Evolutionary conservation across 2,888 invertebrate species (phyloP), one percentile per base, ranked within the genome.

Genomic region (Microdon myrmicae): DNA sequence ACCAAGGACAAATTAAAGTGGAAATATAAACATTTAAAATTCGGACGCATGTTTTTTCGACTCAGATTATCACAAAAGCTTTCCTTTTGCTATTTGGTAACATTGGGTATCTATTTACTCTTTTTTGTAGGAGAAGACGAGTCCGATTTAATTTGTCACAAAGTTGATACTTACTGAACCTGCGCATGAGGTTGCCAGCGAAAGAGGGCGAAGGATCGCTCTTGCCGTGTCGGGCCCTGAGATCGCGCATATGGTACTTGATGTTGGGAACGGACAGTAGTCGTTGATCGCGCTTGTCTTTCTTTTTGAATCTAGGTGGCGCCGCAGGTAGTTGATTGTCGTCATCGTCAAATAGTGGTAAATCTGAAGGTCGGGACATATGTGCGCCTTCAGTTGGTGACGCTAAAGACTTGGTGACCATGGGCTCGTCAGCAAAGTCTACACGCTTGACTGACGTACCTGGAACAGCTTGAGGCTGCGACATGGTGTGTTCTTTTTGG

Each of bases 101-200:
- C 9, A 32, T 23, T 9, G 35, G 26, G 12, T 26, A 37, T 32
- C 41, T 41, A 41, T 41, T 34, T 10, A 39, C 19, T 9, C 25
- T 39, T 47, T 10, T 10, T 58, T 25, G 8, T 10, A 22, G 26
- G 19, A 43, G n/a, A 17, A 10, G 12, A n/a, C 2, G n/a, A 10
- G 17, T 28, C n/a, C 4, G 17, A 31, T 22, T 4, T 32, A n/a
- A 19, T 19, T 13, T 48, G n/a, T 41, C 66, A 34, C 67, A 51
- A 54, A 80, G 74, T 77, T 79, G 79, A 83, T 86, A 92, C 92
- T 92, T 90, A 92, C 92, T 90, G 87, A 91, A 90, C 84, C 90
- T 87, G 79, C 91, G 85, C 83, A 89, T 89, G 72, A 91, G 83
- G 83, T 84, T 87, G 77, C 89, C 88, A 72, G 89, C 86, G 82